Evolutionary conservation across 2,113 vertebrate species (phyloP).

Genomic region (Brachyistius frenatus): DNA sequence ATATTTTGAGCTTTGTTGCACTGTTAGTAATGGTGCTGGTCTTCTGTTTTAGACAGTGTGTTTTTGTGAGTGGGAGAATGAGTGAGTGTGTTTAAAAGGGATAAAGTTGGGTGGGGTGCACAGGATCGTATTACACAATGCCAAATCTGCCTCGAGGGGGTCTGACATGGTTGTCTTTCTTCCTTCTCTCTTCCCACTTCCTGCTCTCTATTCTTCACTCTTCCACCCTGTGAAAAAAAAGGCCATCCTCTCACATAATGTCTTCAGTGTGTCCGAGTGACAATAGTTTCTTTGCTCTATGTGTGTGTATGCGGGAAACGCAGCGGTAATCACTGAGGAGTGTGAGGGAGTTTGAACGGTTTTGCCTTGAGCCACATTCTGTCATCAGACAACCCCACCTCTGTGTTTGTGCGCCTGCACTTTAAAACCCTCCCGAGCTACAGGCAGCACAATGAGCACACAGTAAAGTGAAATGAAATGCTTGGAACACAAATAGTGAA

Average conservation of each 20-base stretch:
- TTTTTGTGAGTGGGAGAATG: constrained; percentile 11
- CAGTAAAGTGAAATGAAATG: background rate
- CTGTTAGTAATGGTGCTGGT: constrained; percentile 29
- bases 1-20: constrained; percentile 27
- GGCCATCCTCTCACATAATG: constrained; percentile 54
- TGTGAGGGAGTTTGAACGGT: constrained; percentile 64
- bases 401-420: constrained; percentile 43
- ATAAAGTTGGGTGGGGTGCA: constrained; percentile 77
- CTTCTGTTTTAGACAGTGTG: constrained; percentile 27
- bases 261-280: constrained; percentile 63
- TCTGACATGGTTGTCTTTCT: constrained; percentile 64
- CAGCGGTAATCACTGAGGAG: constrained; percentile 49
- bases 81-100: constrained; percentile 60
- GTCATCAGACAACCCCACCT: constrained; percentile 50
- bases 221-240: constrained; percentile 41
- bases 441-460: constrained; percentile 15
- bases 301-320: constrained; percentile 39
- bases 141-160: constrained; percentile 69
- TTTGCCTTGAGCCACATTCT: constrained; percentile 52
- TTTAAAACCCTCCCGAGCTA: constrained; percentile 28
- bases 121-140: constrained; percentile 78
- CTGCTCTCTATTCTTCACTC: constrained; percentile 52
- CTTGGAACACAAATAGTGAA: constrained; percentile 22
- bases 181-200: constrained; percentile 57
- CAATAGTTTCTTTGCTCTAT: constrained; percentile 57